These are phyloP conservation scores for Mesopsocus fuscifrons DNA, from an alignment of 2,888 invertebrate species.

Conservation along the genomic window DNA sequence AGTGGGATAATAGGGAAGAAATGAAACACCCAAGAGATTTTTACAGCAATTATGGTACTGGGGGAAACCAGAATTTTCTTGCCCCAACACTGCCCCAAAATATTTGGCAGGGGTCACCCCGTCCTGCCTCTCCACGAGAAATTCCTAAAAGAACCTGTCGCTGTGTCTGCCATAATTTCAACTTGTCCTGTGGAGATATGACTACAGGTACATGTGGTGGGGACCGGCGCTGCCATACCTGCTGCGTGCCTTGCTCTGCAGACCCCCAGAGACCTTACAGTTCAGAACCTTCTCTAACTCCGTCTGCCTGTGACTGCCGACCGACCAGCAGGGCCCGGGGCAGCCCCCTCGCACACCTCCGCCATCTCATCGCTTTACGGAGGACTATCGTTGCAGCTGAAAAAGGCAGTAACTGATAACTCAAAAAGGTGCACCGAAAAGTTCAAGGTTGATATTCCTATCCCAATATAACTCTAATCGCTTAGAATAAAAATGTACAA, in stretches of 20 bases:
- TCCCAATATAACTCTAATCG: too few species aligned
- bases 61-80: too few species aligned
- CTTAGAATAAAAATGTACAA: too few species aligned
- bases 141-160: not conserved
- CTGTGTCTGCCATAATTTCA: not conserved
- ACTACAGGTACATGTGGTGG: not conserved
- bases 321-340: not conserved
- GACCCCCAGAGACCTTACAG: not conserved
- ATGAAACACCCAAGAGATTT: too few species aligned
- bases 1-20: too few species aligned
- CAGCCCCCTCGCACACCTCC: not conserved
- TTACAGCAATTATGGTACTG: too few species aligned
- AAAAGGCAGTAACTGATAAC: too few species aligned
- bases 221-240: constrained; percentile 8
- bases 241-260: not conserved
- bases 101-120: too few species aligned
- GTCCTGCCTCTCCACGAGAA: too few species aligned
- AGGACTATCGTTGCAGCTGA: constrained; percentile 4
- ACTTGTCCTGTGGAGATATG: not conserved
- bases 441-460: too few species aligned
- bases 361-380: not conserved
- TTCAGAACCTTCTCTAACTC: constrained; percentile 1
- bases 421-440: too few species aligned
- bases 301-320: not conserved
- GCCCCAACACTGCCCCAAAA: too few species aligned